A percentile compares a stretch with the other conserved stretches of the same genome.
phyloP scores from a whole-genome alignment of 2,113 vertebrate genomes.

The Prunella fulvescens region DNA sequence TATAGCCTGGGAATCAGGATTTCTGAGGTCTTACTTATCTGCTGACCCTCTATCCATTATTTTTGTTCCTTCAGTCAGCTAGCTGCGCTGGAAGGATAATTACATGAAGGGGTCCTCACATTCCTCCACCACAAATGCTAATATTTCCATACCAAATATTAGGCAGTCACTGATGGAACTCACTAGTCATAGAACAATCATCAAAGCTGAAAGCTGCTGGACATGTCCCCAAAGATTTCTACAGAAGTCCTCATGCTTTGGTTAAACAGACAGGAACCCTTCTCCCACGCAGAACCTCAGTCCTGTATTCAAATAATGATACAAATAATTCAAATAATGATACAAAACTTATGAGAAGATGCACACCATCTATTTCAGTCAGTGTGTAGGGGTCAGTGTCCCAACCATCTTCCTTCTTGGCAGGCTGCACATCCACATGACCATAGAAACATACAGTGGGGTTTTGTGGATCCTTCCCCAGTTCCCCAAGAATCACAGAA shows the following conservation, averaged over 20 bases:
- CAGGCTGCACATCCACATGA: constrained; percentile 90
- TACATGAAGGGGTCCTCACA: background rate
- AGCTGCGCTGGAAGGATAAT: background rate
- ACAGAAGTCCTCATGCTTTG: background rate
- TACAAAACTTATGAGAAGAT: background rate
- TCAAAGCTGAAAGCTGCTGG: background rate
- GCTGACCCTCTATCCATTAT: background rate
- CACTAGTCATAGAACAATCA: background rate
- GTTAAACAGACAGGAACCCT: background rate
- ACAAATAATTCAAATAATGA: background rate
- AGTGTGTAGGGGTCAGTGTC: constrained; percentile 80
- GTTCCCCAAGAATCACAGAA: constrained; percentile 80
- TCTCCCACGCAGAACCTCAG: background rate
- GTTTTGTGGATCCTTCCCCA: constrained; percentile 79
- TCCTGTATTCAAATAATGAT: background rate
- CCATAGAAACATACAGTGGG: constrained; percentile 87
- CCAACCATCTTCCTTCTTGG: constrained; percentile 86
- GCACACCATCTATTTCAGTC: constrained; percentile 83
- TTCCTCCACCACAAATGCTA: background rate
- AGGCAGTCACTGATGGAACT: background rate
- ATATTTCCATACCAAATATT: background rate
- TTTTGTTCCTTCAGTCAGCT: background rate
- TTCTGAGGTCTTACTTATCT: background rate
- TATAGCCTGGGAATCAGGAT: background rate
- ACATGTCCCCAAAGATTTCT: background rate